These are phyloP conservation scores for Gallinago stenura DNA, from an alignment of 2,797 vertebrate genomes.

Conservation along the genomic window DNA sequence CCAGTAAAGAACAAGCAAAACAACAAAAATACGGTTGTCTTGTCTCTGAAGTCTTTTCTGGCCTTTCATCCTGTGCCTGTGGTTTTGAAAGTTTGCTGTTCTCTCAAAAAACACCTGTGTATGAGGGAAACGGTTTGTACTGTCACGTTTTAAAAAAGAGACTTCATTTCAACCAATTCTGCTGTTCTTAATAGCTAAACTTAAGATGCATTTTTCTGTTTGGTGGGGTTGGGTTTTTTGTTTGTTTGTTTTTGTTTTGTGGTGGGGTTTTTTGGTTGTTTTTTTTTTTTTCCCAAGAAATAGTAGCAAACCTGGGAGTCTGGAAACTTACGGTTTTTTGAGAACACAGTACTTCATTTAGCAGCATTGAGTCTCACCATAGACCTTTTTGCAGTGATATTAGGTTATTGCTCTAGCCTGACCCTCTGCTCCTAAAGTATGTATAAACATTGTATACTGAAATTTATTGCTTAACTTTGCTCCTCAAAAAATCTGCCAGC, in stretches of 20 bases:
- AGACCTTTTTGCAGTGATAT: background rate
- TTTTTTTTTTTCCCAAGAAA: background rate
- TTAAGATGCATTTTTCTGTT: background rate
- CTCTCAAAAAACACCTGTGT: rapidly evolving
- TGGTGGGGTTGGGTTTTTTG: background rate
- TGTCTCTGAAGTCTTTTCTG: background rate
- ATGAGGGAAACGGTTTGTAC: background rate
- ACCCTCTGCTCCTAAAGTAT: background rate
- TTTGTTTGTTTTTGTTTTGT: no score
- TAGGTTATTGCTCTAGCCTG: background rate
- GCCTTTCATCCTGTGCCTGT: background rate
- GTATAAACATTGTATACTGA: background rate
- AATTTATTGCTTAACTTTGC: background rate
- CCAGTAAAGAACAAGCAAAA: background rate
- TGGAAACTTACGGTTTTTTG: background rate
- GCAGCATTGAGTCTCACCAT: background rate
- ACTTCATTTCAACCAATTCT: background rate
- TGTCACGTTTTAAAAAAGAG: background rate
- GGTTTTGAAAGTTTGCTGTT: background rate
- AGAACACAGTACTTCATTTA: background rate
- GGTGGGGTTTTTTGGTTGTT: no score
- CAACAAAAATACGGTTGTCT: background rate
- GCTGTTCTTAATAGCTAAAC: background rate
- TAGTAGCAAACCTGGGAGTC: background rate
- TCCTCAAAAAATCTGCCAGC: background rate